These are phyloP conservation scores for Acleris sparsana DNA, from an alignment of 2,888 invertebrate genomes.

Conservation along the genomic window DNA sequence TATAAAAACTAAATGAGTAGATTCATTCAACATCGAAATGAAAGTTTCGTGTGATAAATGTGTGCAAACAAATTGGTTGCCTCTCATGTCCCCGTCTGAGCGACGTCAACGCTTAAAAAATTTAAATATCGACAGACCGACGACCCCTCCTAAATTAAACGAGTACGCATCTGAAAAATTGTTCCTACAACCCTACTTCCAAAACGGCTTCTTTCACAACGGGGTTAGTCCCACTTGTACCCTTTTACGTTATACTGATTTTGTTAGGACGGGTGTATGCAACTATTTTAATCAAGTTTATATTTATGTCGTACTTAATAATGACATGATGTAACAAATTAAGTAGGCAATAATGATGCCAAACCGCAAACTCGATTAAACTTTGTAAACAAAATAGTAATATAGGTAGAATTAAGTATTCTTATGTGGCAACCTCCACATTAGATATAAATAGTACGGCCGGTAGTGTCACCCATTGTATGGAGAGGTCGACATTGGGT, in stretches of 20 bases:
- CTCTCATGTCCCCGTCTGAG: slow-evolving; percentile 59
- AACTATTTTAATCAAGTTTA: slow-evolving; percentile 22
- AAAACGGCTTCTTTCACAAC: slow-evolving; percentile 49
- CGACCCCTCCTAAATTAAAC: slow-evolving; percentile 75
- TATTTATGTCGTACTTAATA: background rate
- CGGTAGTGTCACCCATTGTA: no score
- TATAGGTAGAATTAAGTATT: no score
- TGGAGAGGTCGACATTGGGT: no score
- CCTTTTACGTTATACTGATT: slow-evolving; percentile 45
- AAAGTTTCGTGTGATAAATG: slow-evolving; percentile 64
- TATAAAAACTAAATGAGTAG: slow-evolving; percentile 1
- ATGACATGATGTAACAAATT: no score
- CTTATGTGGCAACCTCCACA: no score
- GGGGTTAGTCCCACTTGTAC: slow-evolving; percentile 42
- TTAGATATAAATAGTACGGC: no score
- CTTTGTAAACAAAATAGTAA: no score
- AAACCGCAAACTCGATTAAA: no score
- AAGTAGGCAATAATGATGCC: no score
- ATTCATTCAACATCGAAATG: slow-evolving; percentile 46
- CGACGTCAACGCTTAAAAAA: slow-evolving; percentile 73
- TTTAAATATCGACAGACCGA: slow-evolving; percentile 76
- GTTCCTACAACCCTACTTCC: slow-evolving; percentile 44
- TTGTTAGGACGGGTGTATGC: slow-evolving; percentile 46
- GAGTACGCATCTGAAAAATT: slow-evolving; percentile 65
- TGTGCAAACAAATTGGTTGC: slow-evolving; percentile 71